Base-by-base conservation (phyloP, 2,797 vertebrate genomes). In the Limosa lapponica region DNA sequence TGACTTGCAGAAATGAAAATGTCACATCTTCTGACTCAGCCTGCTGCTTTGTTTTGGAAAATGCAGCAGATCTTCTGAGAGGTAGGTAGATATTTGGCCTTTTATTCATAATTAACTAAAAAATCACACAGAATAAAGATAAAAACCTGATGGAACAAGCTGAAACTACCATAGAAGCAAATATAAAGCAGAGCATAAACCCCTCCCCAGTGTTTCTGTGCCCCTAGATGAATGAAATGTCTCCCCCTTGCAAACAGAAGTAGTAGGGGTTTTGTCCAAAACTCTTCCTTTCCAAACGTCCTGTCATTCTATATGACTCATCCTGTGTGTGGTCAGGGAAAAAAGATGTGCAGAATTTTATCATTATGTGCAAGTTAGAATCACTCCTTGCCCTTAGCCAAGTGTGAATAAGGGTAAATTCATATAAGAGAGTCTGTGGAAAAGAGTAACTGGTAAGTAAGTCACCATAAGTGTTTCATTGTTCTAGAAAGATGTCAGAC, bases 21-120 rank as follows among this genome's bases (percentile, higher is more conserved):
- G 92, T 95, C 95, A 93, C 36, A 87, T 96, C 95, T 94, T 97
- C 92, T 97, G 89, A 97, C 66, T 89, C 87, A 97, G 58, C 44
- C 74, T 43, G 24, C 92, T 93, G 43, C 80, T 89, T 96, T 95
- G 70, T 94, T 97, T 96, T 96, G 88, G 78, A 91, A 95, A 75
- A 86, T 18, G 16, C 23, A 85, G 15, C 44, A 65, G 32, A 20
- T 3, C 2, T 73, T 80, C 43, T 87, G 57, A 83, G 25, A 28
- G 22, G 74, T 59, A 18, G 12, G 34, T 34, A 69, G 41, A n/a
- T 71, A 46, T 37, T 80, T 89, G 23, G 30, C 36, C 20, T 84
- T 87, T 73, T 48, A 41, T 43, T 58, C 25, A 59, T 16, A 66
- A 61, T 55, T 32, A 87, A 49, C 5, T 62, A 24, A 88, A 75